Base-by-base conservation (phyloP, 92 coral and sea anemone genomes). In the Porites rus region DNA sequence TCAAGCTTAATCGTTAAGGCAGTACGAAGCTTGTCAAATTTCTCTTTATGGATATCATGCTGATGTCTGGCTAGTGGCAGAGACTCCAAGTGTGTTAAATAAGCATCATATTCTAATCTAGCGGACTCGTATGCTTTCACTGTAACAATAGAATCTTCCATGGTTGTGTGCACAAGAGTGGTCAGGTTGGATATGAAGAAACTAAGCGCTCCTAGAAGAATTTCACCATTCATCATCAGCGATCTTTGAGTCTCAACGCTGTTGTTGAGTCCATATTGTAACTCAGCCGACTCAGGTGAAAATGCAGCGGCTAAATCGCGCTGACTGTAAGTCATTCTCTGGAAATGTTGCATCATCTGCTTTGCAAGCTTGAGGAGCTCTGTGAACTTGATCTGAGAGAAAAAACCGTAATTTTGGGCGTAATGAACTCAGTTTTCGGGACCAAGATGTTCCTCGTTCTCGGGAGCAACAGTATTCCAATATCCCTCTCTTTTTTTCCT, bases 41-140 rank as follows among this genome's bases (percentile, higher is more conserved):
- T 97, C 74, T 91, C 92, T 84, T 95, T 95, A 77, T 97, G 99
- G 54, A 88, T 80, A 73, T 97, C 97, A 90, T 73, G 95, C 86
- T 95, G 95, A 43, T 88, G 91, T 67, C 88, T 93, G 12, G 96
- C 31, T 28, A 28, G 3, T 28, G 31, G 31, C 31, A 28, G 3
- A 28, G 93, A 86, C 80, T 95, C 94, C 70, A 95, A 84, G 91
- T 97, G 98, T 77, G 98, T 86, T 90, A 98, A 88, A 88, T 97
- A 97, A 14, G 99, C 99, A 90, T 97, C 99, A 82, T 93, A 97
- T 83, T 97, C 98, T 87, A 97, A 90, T 82, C 99, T 95, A 25
- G 98, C 98, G 4, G 97, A 91, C 75, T 97, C 98, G 58, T 97
- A 97, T 22, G 98, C 96, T 80, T 95, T 97, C 20, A 90, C 98